phyloP scores from a whole-genome alignment of 2,888 invertebrate species.

The Pseudococcus viburni region DNA sequence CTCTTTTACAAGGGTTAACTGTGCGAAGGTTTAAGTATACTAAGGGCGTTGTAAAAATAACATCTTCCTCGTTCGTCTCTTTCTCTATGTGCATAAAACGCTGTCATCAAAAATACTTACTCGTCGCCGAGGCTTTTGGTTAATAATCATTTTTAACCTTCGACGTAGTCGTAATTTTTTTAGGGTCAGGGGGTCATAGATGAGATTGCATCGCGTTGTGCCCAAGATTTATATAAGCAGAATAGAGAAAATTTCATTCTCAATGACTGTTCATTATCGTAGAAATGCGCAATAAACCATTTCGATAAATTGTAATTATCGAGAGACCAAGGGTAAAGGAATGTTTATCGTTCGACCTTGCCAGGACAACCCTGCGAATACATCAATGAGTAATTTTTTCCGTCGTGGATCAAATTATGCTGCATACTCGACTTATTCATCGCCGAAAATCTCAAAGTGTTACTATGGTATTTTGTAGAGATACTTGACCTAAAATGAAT shows the following conservation, averaged over 20 bases:
- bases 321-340: background rate
- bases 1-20: constrained; percentile 43
- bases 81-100: background rate
- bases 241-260: background rate
- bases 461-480: background rate
- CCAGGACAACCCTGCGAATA: background rate
- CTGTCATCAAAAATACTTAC: constrained; percentile 5
- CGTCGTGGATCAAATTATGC: background rate
- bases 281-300: background rate
- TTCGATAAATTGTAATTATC: constrained; percentile 16
- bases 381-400: background rate
- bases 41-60: constrained; percentile 43
- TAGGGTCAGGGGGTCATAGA: background rate
- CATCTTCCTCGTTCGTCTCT: background rate
- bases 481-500: background rate
- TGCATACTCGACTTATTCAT: background rate
- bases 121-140: background rate
- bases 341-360: background rate
- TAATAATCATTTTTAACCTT: constrained; percentile 39
- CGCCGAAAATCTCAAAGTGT: too few species aligned
- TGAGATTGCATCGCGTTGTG: background rate
- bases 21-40: background rate
- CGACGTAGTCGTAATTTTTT: constrained; percentile 19
- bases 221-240: background rate
- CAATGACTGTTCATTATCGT: background rate